Conservation (phyloP, 2,113 vertebrate species). For the Choloepus hoffmanni region DNA sequence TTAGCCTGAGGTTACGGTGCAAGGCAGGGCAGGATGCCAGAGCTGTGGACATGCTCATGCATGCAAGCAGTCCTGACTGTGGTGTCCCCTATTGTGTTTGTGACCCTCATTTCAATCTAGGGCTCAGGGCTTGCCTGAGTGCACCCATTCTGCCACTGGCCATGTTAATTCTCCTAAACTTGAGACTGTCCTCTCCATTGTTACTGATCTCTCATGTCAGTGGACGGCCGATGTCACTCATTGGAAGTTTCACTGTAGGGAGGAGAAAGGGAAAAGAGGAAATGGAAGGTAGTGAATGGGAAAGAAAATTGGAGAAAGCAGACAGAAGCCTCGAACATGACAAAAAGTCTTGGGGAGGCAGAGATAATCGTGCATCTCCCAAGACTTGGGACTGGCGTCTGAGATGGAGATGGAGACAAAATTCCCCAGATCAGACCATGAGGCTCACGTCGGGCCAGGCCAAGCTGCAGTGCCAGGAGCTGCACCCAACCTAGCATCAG, state of each 20-base stretch:
- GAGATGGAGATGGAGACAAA: background rate
- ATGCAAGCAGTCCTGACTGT: fast-evolving
- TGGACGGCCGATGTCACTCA: background rate
- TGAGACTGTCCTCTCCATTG: background rate
- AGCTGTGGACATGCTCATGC: background rate
- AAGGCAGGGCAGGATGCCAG: too few species aligned
- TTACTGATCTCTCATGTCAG: background rate
- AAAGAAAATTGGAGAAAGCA: background rate
- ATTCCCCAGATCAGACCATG: fast-evolving
- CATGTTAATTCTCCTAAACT: background rate
- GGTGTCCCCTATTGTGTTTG: background rate
- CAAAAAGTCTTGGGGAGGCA: background rate
- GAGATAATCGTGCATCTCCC: background rate
- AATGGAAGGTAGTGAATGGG: background rate
- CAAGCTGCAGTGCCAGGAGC: background rate
- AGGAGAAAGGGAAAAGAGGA: background rate
- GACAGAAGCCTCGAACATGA: background rate
- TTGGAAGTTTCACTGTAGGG: background rate
- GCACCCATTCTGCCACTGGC: too few species aligned
- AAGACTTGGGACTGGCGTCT: background rate
- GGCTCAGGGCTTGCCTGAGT: too few species aligned
- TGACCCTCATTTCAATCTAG: background rate
- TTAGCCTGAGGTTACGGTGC: background rate
- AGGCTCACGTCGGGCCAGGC: background rate
- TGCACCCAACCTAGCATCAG: fast-evolving